Percentiles rank a stretch among this genome's conserved stretches.
Conservation (phyloP, 1,140 invertebrate species). For the Aleiodes sp. region DNA sequence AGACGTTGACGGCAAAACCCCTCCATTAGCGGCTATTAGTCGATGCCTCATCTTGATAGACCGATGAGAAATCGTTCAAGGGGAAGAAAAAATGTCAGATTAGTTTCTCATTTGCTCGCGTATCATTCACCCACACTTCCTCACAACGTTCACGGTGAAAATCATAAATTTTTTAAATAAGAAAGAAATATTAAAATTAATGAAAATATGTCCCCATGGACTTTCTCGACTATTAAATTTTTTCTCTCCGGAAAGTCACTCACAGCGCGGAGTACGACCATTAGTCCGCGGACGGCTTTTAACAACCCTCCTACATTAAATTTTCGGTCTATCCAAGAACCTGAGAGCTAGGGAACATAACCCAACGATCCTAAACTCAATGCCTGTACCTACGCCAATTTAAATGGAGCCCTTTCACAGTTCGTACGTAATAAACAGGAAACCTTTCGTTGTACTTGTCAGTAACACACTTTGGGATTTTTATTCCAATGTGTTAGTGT, state of each 20-base stretch:
- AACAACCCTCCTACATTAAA: slow-evolving; percentile 45
- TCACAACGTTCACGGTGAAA: no score
- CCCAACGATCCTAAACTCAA: background rate
- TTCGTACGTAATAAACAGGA: slow-evolving; percentile 9
- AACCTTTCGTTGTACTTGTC: slow-evolving; percentile 52
- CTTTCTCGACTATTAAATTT: background rate
- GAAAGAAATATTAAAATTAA: background rate
- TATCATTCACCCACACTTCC: no score
- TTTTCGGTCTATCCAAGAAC: slow-evolving; percentile 38
- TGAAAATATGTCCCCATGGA: background rate
- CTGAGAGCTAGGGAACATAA: background rate
- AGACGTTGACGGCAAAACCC: background rate
- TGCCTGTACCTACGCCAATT: background rate
- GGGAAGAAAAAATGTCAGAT: background rate
- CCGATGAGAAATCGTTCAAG: background rate
- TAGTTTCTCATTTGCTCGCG: slow-evolving; percentile 6
- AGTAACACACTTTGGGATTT: slow-evolving; percentile 40
- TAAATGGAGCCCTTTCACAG: slow-evolving; percentile 23
- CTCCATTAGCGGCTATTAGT: slow-evolving; percentile 14
- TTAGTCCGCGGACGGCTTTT: slow-evolving; percentile 52
- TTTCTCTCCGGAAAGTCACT: slow-evolving; percentile 7
- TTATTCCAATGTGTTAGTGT: slow-evolving; percentile 6
- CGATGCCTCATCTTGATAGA: slow-evolving; percentile 11
- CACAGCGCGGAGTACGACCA: slow-evolving; percentile 36
- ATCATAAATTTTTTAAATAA: background rate